phyloP scores from a whole-genome alignment of 1,140 invertebrate genomes.

The Drosophila nebulosa region DNA sequence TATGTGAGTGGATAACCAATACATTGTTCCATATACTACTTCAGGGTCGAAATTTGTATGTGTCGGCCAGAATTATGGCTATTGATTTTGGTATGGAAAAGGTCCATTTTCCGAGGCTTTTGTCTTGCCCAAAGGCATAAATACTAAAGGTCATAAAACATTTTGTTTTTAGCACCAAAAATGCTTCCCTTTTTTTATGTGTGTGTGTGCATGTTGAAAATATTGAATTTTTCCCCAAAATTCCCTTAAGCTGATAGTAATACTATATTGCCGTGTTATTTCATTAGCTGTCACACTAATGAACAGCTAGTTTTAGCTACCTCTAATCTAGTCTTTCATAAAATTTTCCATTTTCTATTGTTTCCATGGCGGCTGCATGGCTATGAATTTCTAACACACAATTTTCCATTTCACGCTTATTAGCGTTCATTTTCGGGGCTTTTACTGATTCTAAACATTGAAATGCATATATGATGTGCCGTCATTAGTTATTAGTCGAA shows the following conservation, averaged over 20 bases:
- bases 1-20: slow-evolving; percentile 11
- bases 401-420: slow-evolving; percentile 5
- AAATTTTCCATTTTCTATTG: too few species aligned
- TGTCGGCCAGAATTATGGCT: slow-evolving; percentile 58
- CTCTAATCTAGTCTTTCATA: too few species aligned
- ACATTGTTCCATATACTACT: slow-evolving; percentile 21
- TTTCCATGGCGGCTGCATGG: too few species aligned
- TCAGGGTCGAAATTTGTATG: slow-evolving; percentile 45
- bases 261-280: too few species aligned
- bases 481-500: not conserved
- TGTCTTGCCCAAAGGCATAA: slow-evolving; percentile 32
- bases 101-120: slow-evolving; percentile 15
- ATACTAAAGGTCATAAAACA: slow-evolving; percentile 34
- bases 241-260: too few species aligned
- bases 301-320: too few species aligned
- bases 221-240: not conserved
- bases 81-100: slow-evolving; percentile 48
- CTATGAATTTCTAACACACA: not conserved
- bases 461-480: not conserved
- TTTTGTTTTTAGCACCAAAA: slow-evolving; percentile 7
- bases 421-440: not conserved
- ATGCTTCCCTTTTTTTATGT: not conserved
- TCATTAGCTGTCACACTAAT: too few species aligned
- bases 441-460: not conserved
- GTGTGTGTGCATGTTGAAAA: not conserved